Conservation (phyloP, 53 echinoderm and acorn worm genomes). For the Crossaster papposus region DNA sequence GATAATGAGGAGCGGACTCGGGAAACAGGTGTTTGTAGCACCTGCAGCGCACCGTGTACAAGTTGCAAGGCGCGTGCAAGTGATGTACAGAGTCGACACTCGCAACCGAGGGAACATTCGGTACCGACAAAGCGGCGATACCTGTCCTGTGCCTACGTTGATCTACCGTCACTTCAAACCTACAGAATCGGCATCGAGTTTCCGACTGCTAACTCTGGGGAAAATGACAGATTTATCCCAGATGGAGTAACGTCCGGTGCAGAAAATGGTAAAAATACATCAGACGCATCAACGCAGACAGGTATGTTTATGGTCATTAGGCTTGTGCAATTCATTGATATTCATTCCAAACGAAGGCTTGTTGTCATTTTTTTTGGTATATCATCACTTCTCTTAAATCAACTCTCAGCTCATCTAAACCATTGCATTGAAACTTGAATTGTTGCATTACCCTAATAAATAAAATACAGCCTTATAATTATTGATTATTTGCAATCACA, state of each 20-base stretch:
- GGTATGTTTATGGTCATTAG: not conserved
- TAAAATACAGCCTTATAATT: too few species aligned
- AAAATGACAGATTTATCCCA: not conserved
- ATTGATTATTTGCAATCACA: too few species aligned
- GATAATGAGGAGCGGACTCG: not conserved
- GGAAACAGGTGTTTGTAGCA: constrained; percentile 13
- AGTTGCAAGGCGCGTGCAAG: not conserved
- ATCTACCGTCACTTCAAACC: constrained; percentile 21
- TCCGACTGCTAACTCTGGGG: not conserved
- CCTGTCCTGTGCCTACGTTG: constrained; percentile 39
- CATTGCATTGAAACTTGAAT: too few species aligned
- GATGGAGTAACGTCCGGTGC: not conserved
- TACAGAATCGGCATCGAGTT: constrained; percentile 39
- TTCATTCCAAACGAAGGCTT: not conserved
- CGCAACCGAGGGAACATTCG: not conserved
- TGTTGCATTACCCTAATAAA: too few species aligned
- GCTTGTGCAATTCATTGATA: not conserved
- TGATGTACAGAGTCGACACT: not conserved
- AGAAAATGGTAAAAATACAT: not conserved
- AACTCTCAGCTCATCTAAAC: too few species aligned
- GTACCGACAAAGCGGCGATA: constrained; percentile 5
- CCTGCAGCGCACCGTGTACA: constrained; percentile 25
- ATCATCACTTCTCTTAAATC: too few species aligned
- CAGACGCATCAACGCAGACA: constrained; percentile 23
- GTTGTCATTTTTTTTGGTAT: too few species aligned